Base-by-base conservation (phyloP, 2,888 invertebrate genomes). In the Branchinecta sandiegonensis region DNA sequence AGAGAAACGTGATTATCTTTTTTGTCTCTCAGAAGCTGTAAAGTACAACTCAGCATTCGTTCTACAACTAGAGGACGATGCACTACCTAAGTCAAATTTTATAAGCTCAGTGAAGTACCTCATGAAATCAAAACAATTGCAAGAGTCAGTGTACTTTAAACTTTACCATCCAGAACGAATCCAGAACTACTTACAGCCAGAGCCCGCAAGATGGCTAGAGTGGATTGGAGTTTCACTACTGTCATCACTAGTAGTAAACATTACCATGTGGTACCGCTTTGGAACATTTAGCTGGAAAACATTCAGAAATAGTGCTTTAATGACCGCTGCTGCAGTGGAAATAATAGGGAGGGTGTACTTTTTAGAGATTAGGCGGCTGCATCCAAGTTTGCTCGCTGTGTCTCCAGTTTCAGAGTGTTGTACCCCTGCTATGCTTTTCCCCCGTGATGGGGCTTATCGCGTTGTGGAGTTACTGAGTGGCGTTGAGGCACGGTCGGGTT, bases 151-250 rank as follows among this genome's bases (percentile, higher is more conserved):
- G 50, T 67, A 67, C 63, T 46, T 67, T 47, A 67, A 67, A 64
- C 63, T 67, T 12, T 67, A 63, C 63, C 67, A 67, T 10, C 67
- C 67, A 13, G 67, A 67, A 63, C 46, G 67, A 46, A 11, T 67
- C n/a, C 67, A 67, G 46, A 63, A 63, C 11, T 67, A 67, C 63
- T 63, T 14, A n/a, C 67, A 67, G 63, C 67, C 67, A 50, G 67
- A 67, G 47, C 67, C 67, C 17, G 37, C 50, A 47, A 48, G 67
- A 37, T 50, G 48, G 23, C 46, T 50, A 1, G 67, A 67, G 64
- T 67, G 67, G 67, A 11, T 63, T n/a, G 67, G 50, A 46, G 46
- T 67, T 17, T 67, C 67, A n/a, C 9, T 63, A 17, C n/a, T 67
- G 23, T 46, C 47, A 23, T 48, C 56, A 11, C 64, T 37, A 46